Evolutionary conservation across 2,113 vertebrate genomes (phyloP), one percentile per base, ranked within the genome.

Genomic region (Puntigrus tetrazona): DNA sequence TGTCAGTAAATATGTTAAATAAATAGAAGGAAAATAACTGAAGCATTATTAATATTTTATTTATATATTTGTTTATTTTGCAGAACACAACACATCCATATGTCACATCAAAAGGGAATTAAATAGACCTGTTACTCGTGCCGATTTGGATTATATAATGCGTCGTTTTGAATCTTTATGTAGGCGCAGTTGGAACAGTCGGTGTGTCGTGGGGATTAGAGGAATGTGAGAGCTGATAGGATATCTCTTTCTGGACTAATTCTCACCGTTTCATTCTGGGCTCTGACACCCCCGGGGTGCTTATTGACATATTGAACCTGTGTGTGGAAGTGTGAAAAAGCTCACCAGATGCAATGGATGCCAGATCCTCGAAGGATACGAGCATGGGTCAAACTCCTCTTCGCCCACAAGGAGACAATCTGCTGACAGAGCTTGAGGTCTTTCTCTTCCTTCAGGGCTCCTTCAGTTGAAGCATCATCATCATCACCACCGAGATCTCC

Each of bases 221-320:
- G 43, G 43, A 47, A 82, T 70, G 45, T 72, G 80, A 38, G 43
- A 70, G 45, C 47, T n/a, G 50, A 78, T 59, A 52, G 22, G 27
- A 72, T 82, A 70, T 82, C 43, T 70, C 29, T 82, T 55, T 78
- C 74, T 67, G 31, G 75, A 36, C 43, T 84, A 76, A 76, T 84
- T 84, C 59, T 77, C 82, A 84, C 41, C 67, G 27, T 80, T 59
- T 47, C 74, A 29, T 27, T 29, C 61, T 72, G 61, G 55, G 55
- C 82, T 77, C 82, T 27, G 41, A 84, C 82, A 75, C 61, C 55
- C 41, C 57, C 65, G 36, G 61, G 50, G 47, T 83, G 27, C 65
- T 50, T 83, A 83, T 73, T 86, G 85, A 83, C 85, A 78, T 82
- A 83, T 45, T 86, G 81, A 86, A 78, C 85, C 38, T 45, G 45